A percentile compares a stretch with the other conserved stretches of the same genome.
Conservation (phyloP, 2,888 invertebrate species). For the Pachydiplax longipennis region DNA sequence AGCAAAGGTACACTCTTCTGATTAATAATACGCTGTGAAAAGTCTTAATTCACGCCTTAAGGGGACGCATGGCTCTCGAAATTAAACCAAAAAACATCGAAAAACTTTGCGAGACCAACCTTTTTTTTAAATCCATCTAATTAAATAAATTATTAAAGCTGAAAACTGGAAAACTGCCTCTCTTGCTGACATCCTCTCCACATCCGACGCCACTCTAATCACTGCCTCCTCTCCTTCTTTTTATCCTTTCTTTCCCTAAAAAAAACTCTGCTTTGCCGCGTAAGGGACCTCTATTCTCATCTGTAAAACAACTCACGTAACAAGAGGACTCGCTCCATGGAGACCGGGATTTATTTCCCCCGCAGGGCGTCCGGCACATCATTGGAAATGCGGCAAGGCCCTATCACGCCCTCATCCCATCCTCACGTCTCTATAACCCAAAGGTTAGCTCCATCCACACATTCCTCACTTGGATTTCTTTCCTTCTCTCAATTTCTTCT, state of each 20-base stretch:
- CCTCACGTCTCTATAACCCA: background rate
- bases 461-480: background rate
- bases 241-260: background rate
- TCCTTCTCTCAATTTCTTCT: background rate
- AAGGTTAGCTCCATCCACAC: background rate
- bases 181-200: background rate
- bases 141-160: background rate
- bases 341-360: slow-evolving; percentile 42
- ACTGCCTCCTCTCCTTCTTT: background rate
- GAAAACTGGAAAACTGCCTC: background rate
- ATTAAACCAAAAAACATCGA: no score
- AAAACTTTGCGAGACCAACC: no score
- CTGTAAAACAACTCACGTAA: slow-evolving; percentile 44
- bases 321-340: slow-evolving; percentile 36
- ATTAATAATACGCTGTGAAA: no score
- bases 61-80: no score
- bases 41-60: no score
- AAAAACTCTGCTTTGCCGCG: background rate
- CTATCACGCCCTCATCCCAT: slow-evolving; percentile 22
- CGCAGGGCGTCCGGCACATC: slow-evolving; percentile 40
- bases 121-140: no score
- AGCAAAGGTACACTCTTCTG: no score
- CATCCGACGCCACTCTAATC: slow-evolving; percentile 17
- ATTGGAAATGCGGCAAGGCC: slow-evolving; percentile 42
- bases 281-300: slow-evolving; percentile 1